Percentiles rank a stretch among this genome's conserved stretches.
These are phyloP conservation scores for Hoplostethus mediterraneus DNA, from an alignment of 2,797 vertebrate species.

Conservation along the genomic window DNA sequence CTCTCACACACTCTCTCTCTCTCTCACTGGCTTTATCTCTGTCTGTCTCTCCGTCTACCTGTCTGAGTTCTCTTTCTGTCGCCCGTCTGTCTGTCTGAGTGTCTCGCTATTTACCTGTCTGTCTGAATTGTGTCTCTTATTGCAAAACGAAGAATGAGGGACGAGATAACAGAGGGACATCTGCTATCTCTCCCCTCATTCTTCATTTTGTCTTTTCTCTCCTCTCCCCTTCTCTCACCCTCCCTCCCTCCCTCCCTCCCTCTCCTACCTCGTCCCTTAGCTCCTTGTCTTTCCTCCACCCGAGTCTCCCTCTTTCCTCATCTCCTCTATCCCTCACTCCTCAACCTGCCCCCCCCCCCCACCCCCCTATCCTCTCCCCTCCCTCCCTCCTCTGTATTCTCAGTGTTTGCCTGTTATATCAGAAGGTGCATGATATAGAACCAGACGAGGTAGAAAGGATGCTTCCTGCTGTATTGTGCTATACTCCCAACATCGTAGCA, in stretches of 20 bases:
- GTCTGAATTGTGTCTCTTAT: not conserved
- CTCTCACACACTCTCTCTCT: constrained; percentile 5
- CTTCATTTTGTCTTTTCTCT: not conserved
- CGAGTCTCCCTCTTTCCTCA: too few species aligned
- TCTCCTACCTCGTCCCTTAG: not conserved
- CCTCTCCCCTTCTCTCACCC: constrained; percentile 29
- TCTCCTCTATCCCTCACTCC: not conserved
- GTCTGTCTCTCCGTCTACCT: constrained; percentile 18
- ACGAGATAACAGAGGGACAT: too few species aligned
- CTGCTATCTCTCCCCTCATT: too few species aligned
- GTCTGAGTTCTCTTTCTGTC: constrained; percentile 46
- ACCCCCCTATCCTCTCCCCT: constrained; percentile 27
- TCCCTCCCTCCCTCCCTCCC: not conserved
- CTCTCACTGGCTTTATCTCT: not conserved
- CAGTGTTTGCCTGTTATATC: constrained; percentile 41
- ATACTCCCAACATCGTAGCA: not conserved
- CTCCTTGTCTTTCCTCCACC: too few species aligned
- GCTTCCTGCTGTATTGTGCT: not conserved
- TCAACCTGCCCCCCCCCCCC: constrained; percentile 22
- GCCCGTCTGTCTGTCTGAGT: constrained; percentile 39
- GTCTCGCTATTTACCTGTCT: constrained; percentile 4
- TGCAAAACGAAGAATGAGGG: too few species aligned
- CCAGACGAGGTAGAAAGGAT: constrained; percentile 46
- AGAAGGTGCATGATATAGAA: constrained; percentile 49
- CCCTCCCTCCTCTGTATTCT: constrained; percentile 35